Evolutionary conservation across 2,113 vertebrate species (phyloP).

Genomic region (Ardeotis arabs): DNA sequence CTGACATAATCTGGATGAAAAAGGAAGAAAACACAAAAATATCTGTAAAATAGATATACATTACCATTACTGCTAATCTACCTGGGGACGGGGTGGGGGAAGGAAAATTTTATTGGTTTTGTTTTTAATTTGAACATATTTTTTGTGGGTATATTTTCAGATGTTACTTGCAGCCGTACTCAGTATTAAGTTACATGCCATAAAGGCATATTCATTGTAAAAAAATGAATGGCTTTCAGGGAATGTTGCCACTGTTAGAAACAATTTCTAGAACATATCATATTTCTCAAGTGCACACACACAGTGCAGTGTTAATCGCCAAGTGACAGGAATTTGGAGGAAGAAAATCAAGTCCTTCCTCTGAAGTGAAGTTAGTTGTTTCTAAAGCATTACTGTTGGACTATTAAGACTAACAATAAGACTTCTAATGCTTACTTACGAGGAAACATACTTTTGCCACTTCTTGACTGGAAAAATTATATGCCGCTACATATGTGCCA

Average conservation of each 20-base stretch:
- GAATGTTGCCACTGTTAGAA: background rate
- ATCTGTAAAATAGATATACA: background rate
- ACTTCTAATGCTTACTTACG: background rate
- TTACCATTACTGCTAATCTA: background rate
- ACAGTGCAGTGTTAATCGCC: background rate
- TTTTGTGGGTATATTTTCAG: background rate
- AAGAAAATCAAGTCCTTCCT: background rate
- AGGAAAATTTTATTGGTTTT: fast-evolving
- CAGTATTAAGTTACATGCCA: background rate
- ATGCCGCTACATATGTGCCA: background rate
- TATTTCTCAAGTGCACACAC: background rate
- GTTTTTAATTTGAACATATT: background rate
- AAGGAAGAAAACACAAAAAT: background rate
- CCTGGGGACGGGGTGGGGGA: too few relatives aligned
- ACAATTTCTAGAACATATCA: background rate
- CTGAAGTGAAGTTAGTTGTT: background rate
- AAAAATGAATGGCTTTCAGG: background rate
- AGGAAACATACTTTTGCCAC: background rate
- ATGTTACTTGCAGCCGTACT: background rate
- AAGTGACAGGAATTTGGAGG: background rate
- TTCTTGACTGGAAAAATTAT: background rate
- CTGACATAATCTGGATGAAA: background rate
- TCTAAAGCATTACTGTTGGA: background rate
- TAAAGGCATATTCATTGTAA: background rate
- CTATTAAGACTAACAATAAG: background rate